Evolutionary conservation across 2,113 vertebrate species (phyloP).

Genomic region (Podilymbus podiceps): DNA sequence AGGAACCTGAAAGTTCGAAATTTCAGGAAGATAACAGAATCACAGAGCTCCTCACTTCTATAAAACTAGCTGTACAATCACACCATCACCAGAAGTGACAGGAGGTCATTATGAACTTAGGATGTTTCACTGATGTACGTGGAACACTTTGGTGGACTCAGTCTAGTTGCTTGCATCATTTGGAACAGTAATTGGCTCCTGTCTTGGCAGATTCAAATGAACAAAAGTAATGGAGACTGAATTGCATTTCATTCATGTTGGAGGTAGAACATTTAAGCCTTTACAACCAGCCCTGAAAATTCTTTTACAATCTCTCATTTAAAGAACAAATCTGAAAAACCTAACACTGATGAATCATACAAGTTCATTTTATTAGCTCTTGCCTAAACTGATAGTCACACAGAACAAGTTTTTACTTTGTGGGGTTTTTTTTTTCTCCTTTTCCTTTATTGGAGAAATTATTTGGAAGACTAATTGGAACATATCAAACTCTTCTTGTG

Average conservation of each 20-base stretch:
- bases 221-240: background rate
- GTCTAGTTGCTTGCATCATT: background rate
- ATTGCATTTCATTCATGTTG: background rate
- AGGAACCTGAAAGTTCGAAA: background rate
- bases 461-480: background rate
- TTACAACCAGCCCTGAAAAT: background rate
- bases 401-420: background rate
- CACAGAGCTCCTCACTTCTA: background rate
- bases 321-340: background rate
- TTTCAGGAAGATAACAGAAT: background rate
- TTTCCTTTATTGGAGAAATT: background rate
- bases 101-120: background rate
- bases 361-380: background rate
- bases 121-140: background rate
- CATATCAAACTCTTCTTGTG: background rate
- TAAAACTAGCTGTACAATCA: background rate
- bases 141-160: background rate
- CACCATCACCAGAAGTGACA: background rate
- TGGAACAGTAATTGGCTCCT: conserved; percentile 1
- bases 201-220: background rate
- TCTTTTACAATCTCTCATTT: background rate
- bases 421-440: too few relatives aligned
- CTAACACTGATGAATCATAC: background rate
- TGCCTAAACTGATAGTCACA: background rate
- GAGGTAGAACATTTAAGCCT: background rate